Evolutionary conservation across 2,797 vertebrate species (phyloP), one percentile per base, ranked within the genome.

Genomic region (Pyrrhura leucotis): DNA sequence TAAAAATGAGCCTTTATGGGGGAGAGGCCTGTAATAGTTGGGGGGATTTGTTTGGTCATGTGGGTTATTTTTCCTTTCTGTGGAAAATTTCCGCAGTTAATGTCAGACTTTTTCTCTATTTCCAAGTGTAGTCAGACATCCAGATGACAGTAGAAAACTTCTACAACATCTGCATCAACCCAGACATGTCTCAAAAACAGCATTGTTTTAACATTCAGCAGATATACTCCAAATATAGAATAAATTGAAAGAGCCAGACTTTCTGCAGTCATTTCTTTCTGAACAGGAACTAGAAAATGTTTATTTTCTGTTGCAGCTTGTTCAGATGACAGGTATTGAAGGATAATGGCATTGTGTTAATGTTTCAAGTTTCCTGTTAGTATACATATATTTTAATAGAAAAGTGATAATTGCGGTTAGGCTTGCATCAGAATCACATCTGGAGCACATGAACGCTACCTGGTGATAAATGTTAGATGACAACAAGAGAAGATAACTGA

Each of bases 11-110:
- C 3, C 10, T 78, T 44, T 44, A 54, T 7, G 1, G 3, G 6
- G 4, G 1, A 58, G 12, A 91, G 12, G 2, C 54, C 42, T 77
- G 19, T 44, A 83, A n/a, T 23, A 71, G 1, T 33, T 50, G 2
- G 1, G 2, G 2, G 9, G 53, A 21, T 8, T 4, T 61, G 29
- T 12, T 31, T 5, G 4, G 1, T 2, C 28, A 15, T 15, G 10
- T 16, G 2, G 22, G 45, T 1, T 14, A 45, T 10, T 26, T 42
- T 68, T 48, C 7, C 10, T 50, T 44, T 54, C 22, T 61, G 6
- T 62, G 53, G 26, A 75, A 79, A 51, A 45, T 48, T 33, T 20
- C 25, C 15, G 54, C 69, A 33, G 9, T 12, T 42, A n/a, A 37
- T 22, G 23, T 79, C 53, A 71, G 14, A 37, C 44, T 83, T 73